Conservation (phyloP, 2,888 invertebrate genomes). For the Parnassius orleans region DNA sequence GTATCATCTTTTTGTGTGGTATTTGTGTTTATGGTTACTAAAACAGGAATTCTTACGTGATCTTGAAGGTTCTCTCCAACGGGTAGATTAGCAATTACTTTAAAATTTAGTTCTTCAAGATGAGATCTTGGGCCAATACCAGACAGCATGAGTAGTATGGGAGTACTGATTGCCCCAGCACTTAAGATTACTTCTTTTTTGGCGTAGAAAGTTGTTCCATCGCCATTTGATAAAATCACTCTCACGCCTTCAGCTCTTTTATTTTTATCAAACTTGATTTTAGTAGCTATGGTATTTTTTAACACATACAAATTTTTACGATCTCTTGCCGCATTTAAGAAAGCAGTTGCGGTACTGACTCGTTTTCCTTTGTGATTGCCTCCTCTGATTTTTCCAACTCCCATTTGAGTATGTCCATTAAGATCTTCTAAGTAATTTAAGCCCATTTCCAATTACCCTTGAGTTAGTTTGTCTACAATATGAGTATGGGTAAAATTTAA, state of each 20-base stretch:
- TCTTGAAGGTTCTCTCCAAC: constrained; percentile 76
- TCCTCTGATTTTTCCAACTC: constrained; percentile 77
- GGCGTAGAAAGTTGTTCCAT: constrained; percentile 47
- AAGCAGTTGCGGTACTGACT: constrained; percentile 80
- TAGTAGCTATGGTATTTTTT: constrained; percentile 53
- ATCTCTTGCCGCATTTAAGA: constrained; percentile 52
- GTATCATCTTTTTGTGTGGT: constrained; percentile 48
- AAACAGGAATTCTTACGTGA: constrained; percentile 68
- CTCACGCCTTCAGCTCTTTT: constrained; percentile 52
- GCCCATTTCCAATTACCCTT: constrained; percentile 75
- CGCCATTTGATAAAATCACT: constrained; percentile 47
- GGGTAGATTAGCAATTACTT: constrained; percentile 53
- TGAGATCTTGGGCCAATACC: constrained; percentile 61
- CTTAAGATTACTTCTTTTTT: constrained; percentile 63
- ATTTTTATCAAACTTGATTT: constrained; percentile 34
- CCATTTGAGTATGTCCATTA: constrained; percentile 73
- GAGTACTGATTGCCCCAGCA: constrained; percentile 64
- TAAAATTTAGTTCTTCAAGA: constrained; percentile 50
- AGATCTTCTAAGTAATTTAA: constrained; percentile 64
- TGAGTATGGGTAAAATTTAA: constrained; percentile 62
- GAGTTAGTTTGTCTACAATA: constrained; percentile 53
- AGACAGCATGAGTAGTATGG: constrained; percentile 61
- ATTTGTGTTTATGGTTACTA: constrained; percentile 59
- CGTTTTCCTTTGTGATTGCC: constrained; percentile 72
- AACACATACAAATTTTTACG: constrained; percentile 60